Evolutionary conservation across 2,888 invertebrate genomes (phyloP).

Genomic region (Meliscaeva auricollis): DNA sequence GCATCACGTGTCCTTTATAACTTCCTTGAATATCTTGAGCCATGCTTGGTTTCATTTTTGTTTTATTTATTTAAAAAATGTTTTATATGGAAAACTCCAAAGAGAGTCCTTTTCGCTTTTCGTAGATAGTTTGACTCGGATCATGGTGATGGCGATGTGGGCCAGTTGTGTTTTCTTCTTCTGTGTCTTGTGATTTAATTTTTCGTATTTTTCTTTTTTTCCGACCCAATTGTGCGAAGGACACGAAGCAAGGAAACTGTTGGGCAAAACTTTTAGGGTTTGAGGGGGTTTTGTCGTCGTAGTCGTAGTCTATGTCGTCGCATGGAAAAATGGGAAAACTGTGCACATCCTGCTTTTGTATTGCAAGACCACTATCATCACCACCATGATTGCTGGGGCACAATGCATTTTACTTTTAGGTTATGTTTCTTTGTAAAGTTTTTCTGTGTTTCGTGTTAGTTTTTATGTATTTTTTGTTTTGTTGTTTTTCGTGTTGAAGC

Average conservation of each 20-base stretch:
- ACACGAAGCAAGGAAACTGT: slow-evolving; percentile 61
- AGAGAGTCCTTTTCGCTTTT: slow-evolving; percentile 47
- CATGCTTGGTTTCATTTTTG: slow-evolving; percentile 32
- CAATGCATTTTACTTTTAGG: slow-evolving; percentile 70
- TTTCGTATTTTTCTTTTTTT: slow-evolving; percentile 21
- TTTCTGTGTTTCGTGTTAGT: slow-evolving; percentile 39
- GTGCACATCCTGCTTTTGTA: slow-evolving; percentile 63
- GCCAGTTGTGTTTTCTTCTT: slow-evolving; percentile 25
- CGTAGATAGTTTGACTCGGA: slow-evolving; percentile 29
- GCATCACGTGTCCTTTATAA: slow-evolving; percentile 53
- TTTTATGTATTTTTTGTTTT: slow-evolving; percentile 24
- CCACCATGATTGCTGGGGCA: slow-evolving; percentile 69
- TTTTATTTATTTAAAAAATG: slow-evolving; percentile 3
- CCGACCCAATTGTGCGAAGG: slow-evolving; percentile 65
- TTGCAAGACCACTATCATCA: slow-evolving; percentile 66
- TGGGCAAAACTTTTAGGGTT: slow-evolving; percentile 37
- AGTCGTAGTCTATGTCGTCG: neutral
- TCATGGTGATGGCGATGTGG: neutral
- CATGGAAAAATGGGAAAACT: slow-evolving; percentile 47
- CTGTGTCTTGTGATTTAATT: slow-evolving; percentile 40
- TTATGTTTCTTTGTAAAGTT: slow-evolving; percentile 68
- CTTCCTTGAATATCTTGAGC: slow-evolving; percentile 29
- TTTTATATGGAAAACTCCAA: slow-evolving; percentile 32
- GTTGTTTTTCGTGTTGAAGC: neutral
- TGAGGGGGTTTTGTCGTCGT: neutral